Conservation (phyloP, 2,113 vertebrate species). For the Lathamus discolor region DNA sequence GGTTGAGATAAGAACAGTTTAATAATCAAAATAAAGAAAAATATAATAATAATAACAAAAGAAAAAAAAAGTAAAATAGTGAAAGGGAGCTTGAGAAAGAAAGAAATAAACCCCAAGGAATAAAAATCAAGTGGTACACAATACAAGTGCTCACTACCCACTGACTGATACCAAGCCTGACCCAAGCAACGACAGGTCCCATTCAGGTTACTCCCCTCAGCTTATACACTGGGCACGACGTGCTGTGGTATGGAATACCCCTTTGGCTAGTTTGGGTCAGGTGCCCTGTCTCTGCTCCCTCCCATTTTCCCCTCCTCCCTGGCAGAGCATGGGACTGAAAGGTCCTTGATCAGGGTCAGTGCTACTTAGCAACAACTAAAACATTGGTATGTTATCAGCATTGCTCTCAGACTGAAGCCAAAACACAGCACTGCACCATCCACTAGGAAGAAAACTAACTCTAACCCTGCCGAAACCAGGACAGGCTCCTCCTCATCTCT, state of each 20-base stretch:
- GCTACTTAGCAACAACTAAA: background rate
- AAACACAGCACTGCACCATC: background rate
- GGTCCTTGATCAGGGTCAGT: background rate
- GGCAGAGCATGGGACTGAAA: background rate
- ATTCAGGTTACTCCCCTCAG: background rate
- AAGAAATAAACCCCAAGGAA: background rate
- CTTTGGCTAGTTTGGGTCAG: background rate
- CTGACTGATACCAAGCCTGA: background rate
- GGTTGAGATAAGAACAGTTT: background rate
- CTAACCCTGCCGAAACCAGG: background rate
- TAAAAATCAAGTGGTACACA: background rate
- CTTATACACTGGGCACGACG: background rate
- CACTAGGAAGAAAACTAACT: background rate
- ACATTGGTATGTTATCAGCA: background rate
- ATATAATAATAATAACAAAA: background rate
- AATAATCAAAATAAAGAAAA: background rate
- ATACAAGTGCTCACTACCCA: background rate
- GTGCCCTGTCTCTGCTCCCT: background rate
- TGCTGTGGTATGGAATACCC: background rate
- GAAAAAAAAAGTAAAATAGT: background rate
- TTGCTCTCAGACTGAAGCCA: background rate
- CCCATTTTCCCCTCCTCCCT: background rate
- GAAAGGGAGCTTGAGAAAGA: background rate
- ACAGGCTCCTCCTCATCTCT: background rate
- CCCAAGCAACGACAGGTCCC: background rate